These are phyloP conservation scores for Phyllopteryx taeniolatus DNA, from an alignment of 2,113 vertebrate genomes.

Conservation along the genomic window DNA sequence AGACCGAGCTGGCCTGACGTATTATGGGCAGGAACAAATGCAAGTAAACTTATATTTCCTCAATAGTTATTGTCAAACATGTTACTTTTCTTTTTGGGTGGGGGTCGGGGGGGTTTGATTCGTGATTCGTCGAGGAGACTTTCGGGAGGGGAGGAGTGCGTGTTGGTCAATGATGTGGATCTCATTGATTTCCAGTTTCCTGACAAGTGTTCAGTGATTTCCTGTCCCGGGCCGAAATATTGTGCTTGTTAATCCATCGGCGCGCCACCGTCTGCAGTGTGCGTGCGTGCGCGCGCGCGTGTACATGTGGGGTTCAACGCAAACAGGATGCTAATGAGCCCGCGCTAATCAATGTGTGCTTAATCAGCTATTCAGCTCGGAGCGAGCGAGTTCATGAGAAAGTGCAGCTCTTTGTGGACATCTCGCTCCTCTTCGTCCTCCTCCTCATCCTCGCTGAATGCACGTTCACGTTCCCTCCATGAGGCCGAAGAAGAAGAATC, in stretches of 20 bases:
- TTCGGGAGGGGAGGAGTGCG: neutral
- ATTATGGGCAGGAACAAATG: no score
- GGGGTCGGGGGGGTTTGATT: neutral
- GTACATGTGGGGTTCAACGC: constrained; percentile 46
- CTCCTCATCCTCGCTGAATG: neutral
- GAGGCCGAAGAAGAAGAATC: neutral
- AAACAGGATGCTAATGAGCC: constrained; percentile 86
- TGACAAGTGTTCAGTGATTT: constrained; percentile 76
- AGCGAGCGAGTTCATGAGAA: constrained; percentile 72
- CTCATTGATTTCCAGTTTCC: constrained; percentile 58
- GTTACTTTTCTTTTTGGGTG: neutral
- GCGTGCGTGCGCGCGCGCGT: constrained; percentile 11
- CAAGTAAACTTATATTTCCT: no score
- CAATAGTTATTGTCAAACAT: no score
- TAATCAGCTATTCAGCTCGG: constrained; percentile 81
- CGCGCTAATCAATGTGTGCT: constrained; percentile 80
- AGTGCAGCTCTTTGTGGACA: constrained; percentile 58
- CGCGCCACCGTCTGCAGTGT: constrained; percentile 21
- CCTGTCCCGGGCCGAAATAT: constrained; percentile 64
- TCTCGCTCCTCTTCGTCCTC: neutral
- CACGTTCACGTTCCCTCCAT: neutral
- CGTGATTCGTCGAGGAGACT: neutral
- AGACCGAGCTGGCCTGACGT: no score
- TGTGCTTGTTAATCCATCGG: constrained; percentile 74
- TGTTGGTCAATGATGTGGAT: constrained; percentile 62